These are phyloP conservation scores for Antechinus flavipes DNA, from an alignment of 2,113 vertebrate genomes.

Conservation along the genomic window DNA sequence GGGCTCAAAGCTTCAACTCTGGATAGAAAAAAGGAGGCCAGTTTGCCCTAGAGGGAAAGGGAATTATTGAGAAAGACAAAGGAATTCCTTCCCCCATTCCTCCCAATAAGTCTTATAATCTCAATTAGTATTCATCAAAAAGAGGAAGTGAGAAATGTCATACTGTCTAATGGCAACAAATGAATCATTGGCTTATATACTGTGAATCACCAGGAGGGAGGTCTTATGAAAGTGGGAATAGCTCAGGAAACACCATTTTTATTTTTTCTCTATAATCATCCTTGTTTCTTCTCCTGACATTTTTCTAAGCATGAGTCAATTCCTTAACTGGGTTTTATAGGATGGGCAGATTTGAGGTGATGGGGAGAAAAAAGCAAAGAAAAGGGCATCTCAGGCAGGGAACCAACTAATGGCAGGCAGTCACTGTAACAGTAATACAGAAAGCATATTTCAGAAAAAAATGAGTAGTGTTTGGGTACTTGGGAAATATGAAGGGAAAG, in stretches of 20 bases:
- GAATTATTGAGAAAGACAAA: background rate
- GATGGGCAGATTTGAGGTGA: background rate
- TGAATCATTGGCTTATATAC: background rate
- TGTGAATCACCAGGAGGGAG: background rate
- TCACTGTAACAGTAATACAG: background rate
- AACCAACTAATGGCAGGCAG: background rate
- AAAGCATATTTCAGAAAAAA: background rate
- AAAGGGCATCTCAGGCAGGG: background rate
- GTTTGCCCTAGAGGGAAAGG: conserved; percentile 86
- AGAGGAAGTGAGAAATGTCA: background rate
- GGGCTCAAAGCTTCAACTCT: conserved; percentile 89
- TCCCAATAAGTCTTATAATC: background rate
- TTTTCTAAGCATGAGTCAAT: background rate
- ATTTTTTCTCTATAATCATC: background rate
- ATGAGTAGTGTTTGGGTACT: background rate
- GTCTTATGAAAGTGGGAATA: background rate
- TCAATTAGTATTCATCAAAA: background rate
- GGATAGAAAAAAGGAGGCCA: conserved; percentile 90
- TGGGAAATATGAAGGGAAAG: background rate
- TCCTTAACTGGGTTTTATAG: background rate
- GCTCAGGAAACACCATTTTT: background rate
- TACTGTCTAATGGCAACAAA: background rate
- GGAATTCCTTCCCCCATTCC: background rate
- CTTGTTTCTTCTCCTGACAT: background rate
- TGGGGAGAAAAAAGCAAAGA: background rate